Evolutionary conservation across 1,140 invertebrate species (phyloP).

Genomic region (Drosophila navojoa): DNA sequence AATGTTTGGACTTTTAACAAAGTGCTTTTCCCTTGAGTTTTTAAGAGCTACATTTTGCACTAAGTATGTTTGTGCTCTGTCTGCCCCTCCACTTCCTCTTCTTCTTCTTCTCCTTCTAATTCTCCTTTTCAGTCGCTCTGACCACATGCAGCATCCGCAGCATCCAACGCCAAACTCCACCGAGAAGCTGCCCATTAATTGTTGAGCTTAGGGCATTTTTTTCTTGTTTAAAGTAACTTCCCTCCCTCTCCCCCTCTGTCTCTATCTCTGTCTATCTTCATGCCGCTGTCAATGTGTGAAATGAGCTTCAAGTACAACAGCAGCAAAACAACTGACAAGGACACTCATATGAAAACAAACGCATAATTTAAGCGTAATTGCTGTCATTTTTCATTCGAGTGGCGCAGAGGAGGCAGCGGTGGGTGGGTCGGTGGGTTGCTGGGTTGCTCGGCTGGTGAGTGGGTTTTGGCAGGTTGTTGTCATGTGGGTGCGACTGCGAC

Average conservation of each 20-base stretch:
- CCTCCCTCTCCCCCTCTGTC: background rate
- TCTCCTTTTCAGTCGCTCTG: background rate
- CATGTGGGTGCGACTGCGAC: slow-evolving; percentile 5
- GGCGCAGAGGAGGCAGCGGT: slow-evolving; percentile 18
- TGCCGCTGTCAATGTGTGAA: slow-evolving; percentile 73
- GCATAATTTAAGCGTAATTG: slow-evolving; percentile 83
- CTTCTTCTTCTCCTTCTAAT: background rate
- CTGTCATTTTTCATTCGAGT: slow-evolving; percentile 82
- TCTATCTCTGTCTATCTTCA: background rate
- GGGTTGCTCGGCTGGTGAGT: background rate
- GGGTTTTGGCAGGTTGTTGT: slow-evolving; percentile 17
- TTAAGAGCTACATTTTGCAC: background rate
- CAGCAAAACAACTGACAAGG: slow-evolving; percentile 66
- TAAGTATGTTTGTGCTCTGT: background rate
- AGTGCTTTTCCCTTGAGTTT: background rate
- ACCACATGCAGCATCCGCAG: too few relatives aligned
- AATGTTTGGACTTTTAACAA: background rate
- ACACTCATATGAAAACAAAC: slow-evolving; percentile 81
- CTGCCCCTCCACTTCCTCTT: background rate
- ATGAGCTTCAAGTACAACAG: slow-evolving; percentile 73
- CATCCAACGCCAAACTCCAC: background rate
- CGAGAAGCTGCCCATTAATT: slow-evolving; percentile 16
- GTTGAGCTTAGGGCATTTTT: slow-evolving; percentile 29
- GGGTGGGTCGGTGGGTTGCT: background rate
- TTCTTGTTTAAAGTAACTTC: slow-evolving; percentile 4